Base-by-base conservation (phyloP, 2,113 vertebrate genomes). In the Sinocyclocheilus maitianheensis region DNA sequence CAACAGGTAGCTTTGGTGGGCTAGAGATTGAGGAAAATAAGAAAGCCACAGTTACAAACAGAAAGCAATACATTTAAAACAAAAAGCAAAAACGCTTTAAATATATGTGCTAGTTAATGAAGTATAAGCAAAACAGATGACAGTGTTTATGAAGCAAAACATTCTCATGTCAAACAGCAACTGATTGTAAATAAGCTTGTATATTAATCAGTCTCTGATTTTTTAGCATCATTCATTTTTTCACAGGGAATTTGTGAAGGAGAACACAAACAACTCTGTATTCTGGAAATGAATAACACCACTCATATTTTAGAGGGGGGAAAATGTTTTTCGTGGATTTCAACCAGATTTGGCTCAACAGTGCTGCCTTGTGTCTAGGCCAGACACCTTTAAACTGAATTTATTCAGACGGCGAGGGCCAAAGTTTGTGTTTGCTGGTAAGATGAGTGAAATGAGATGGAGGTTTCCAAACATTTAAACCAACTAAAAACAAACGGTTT, bases 1-100 rank as follows among this genome's bases (percentile, higher is more conserved):
- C 94, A 87, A 99, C 94, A 0, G 96, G 94, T 55, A 93, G 94
- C 89, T 98, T 99, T 48, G 97, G 96, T 12, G 95, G 97, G 88
- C 98, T 99, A 91, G 18, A 90, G 84, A 88, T 71, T 0, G 20
- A 34, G 91, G 91, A 60, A 79, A 63, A 78, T 53, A 60, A 65
- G 5, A 74, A 53, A 24, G 37, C 8, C 46, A 81, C 22, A 74
- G 34, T 74, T 58, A 72, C 1, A 51, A 71, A n/a, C 81, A 83
- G 24, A 83, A 72, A 34, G 16, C 11, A 53, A 83, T 18, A 22
- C 6, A 58, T 40, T n/a, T 6, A 9, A 69, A 65, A 46, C 40
- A 2, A 55, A 8, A 67, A 65, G 30, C 37, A 1, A 58, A 30
- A 26, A 87, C 3, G 2, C 30, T 24, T 63, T 43, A 34, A 63